A percentile compares a stretch with the other conserved stretches of the same genome.
phyloP scores from a whole-genome alignment of 2,797 vertebrate genomes.

The Clarias fuscus region DNA sequence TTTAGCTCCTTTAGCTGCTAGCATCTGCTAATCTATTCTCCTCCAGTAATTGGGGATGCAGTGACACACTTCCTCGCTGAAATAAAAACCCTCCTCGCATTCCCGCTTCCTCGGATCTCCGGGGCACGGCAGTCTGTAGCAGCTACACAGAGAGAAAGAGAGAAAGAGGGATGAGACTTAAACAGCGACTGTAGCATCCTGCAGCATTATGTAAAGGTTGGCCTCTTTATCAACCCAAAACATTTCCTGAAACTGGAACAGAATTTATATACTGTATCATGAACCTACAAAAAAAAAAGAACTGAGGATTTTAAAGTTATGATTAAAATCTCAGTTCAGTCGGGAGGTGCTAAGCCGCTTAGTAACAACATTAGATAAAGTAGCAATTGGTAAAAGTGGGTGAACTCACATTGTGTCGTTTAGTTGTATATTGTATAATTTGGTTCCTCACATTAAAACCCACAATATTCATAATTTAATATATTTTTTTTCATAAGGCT shows the following conservation, averaged over 20 bases:
- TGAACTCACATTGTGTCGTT: not conserved
- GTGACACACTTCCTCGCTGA: slow-evolving; percentile 92
- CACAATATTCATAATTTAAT: not conserved
- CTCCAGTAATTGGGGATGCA: slow-evolving; percentile 94
- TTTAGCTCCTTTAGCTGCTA: slow-evolving; percentile 14
- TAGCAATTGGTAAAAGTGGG: not conserved
- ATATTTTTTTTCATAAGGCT: no score
- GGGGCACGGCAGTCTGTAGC: slow-evolving; percentile 86
- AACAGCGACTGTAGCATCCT: not conserved
- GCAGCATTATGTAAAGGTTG: no score
- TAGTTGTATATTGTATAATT: not conserved
- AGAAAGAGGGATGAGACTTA: not conserved
- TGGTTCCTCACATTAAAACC: not conserved
- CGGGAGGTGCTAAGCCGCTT: not conserved
- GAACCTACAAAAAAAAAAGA: not conserved
- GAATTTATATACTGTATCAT: not conserved
- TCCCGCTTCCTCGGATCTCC: slow-evolving; percentile 73
- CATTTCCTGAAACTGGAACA: not conserved
- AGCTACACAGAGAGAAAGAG: slow-evolving; percentile 68
- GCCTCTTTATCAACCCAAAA: no score
- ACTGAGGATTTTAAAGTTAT: not conserved
- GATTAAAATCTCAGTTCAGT: not conserved
- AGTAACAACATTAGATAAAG: not conserved
- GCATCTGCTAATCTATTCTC: slow-evolving; percentile 75
- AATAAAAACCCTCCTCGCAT: slow-evolving; percentile 85